Evolutionary conservation across 1,140 invertebrate genomes (phyloP).

Genomic region (Eufriesea mexicana): DNA sequence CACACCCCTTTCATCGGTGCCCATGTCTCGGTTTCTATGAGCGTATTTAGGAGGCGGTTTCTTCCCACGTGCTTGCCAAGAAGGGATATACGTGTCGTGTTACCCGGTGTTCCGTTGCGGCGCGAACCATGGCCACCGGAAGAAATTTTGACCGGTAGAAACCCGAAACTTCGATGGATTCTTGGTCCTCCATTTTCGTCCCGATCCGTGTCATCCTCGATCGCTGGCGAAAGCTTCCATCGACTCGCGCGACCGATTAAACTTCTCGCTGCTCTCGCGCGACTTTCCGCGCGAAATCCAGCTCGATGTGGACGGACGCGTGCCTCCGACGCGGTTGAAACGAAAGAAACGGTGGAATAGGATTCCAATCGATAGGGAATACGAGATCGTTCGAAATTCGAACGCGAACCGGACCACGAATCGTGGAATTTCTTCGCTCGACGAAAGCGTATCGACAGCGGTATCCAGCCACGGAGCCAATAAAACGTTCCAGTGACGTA

Average conservation of each 20-base stretch:
- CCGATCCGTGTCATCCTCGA: constrained; percentile 40
- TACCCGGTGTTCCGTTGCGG: constrained; percentile 74
- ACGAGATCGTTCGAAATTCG: too few relatives aligned
- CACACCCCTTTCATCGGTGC: constrained; percentile 77
- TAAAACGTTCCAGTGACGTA: constrained; percentile 35
- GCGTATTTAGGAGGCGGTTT: constrained; percentile 75
- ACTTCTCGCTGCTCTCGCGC: too few relatives aligned
- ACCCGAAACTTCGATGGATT: constrained; percentile 66
- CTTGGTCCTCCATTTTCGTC: constrained; percentile 19
- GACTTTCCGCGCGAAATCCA: too few relatives aligned
- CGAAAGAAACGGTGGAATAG: too few relatives aligned
- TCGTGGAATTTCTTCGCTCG: too few relatives aligned
- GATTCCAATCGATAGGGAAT: too few relatives aligned
- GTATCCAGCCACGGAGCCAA: constrained; percentile 32
- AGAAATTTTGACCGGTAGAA: constrained; percentile 80
- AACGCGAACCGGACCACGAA: too few relatives aligned
- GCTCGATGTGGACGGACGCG: too few relatives aligned
- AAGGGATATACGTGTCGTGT: constrained; percentile 77
- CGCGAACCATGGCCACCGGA: constrained; percentile 65
- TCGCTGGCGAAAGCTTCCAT: not conserved
- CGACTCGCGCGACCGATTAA: not conserved
- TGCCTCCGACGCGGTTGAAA: too few relatives aligned
- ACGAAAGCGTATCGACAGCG: not conserved
- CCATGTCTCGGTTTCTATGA: constrained; percentile 80
- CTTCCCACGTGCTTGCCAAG: constrained; percentile 80